phyloP scores from a whole-genome alignment of 1,140 invertebrate genomes.

The Formica selysi region DNA sequence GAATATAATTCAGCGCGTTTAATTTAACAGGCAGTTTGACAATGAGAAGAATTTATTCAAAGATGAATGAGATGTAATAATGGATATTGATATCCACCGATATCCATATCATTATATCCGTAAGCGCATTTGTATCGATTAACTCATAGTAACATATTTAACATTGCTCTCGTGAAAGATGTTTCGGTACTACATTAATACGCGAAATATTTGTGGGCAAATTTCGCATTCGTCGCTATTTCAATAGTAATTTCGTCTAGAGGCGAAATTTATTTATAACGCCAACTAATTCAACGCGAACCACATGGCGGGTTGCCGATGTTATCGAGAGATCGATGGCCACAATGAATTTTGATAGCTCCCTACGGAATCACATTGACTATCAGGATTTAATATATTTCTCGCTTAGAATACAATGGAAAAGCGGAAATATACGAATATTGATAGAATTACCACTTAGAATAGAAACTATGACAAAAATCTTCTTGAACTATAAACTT shows the following conservation, averaged over 20 bases:
- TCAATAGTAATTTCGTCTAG: conserved; percentile 29
- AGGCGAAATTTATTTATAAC: conserved; percentile 49
- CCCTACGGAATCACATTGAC: conserved; percentile 21
- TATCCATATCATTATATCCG: neutral
- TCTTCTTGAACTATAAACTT: neutral
- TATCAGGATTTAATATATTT: conserved; percentile 52
- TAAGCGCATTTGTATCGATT: neutral
- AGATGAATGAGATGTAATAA: conserved; percentile 38
- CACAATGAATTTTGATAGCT: conserved; percentile 58
- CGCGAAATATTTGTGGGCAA: neutral
- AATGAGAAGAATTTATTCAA: neutral
- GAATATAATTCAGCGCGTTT: neutral
- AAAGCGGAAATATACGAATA: neutral
- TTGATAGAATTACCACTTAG: neutral
- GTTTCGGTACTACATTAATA: neutral
- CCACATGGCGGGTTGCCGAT: conserved; percentile 32
- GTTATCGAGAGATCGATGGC: conserved; percentile 60
- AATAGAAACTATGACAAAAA: neutral
- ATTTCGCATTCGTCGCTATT: neutral
- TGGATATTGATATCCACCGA: neutral
- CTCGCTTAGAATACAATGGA: neutral
- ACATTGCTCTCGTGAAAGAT: neutral
- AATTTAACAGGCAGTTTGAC: conserved; percentile 34
- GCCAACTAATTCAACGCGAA: conserved; percentile 37
- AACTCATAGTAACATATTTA: neutral